Evolutionary conservation across 2,888 invertebrate species (phyloP), one percentile per base, ranked within the genome.

Genomic region (Chorisops tibialis): DNA sequence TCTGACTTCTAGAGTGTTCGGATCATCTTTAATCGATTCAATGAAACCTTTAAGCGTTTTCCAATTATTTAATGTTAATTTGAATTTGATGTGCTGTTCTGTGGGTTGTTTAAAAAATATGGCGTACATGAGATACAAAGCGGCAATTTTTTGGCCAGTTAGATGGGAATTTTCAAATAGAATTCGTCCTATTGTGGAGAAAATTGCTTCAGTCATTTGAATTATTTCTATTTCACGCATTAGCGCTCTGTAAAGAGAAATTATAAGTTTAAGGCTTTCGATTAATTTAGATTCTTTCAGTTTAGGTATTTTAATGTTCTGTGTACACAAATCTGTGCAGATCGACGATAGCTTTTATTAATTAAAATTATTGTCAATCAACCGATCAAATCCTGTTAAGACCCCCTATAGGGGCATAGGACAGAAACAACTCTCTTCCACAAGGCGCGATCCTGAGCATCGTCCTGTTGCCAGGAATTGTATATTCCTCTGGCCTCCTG

Each of bases 91-190:
- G 21, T 51, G 65, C 7, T 61, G 19, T 21, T 63, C 56, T 0
- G 64, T 48, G 7, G 68, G 68, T 39, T 68, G 68, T 43, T 68
- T 65, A 21, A 59, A 66, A 58, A 66, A 68, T 1, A 67, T 19
- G 12, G 64, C 54, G 39, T 68, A 67, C 21, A 67, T 39, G 9
- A 67, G 21, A 51, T 65, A 68, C 2, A 68, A 30, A 3, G 60
- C 50, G 16, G 65, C 66, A 35, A 68, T 47, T 43, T 14, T 19
- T 18, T 18, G 47, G 3, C 7, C 16, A 1, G 11, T 30, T 12
- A 16, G 11, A 9, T 18, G n/a, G 7, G 16, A 22, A 30, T 45
- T 14, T 30, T 41, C 16, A 58, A 39, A 38, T 43, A 65, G 30
- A 48, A 59, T 50, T 61, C 12, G 48, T 59, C 63, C 54, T 45